phyloP scores from a whole-genome alignment of 2,888 invertebrate genomes.

The Megastigmus dorsalis region DNA sequence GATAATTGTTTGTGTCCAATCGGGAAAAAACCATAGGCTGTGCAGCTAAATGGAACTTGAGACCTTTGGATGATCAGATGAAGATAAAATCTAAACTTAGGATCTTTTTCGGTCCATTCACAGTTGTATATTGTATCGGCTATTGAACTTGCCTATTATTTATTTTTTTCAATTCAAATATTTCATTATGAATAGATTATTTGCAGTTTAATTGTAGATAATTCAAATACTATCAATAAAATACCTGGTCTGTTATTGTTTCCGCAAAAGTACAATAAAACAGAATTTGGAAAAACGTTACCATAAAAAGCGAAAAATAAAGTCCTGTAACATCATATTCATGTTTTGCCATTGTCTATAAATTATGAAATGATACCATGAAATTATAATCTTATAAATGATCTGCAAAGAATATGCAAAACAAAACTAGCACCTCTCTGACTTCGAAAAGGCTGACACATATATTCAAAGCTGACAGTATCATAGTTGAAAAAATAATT shows the following conservation, averaged over 20 bases:
- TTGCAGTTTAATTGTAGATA: not conserved
- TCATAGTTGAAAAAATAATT: too few species aligned
- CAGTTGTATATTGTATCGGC: constrained; percentile 2
- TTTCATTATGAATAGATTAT: not conserved
- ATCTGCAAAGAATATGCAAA: too few species aligned
- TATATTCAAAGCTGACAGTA: too few species aligned
- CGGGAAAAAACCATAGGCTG: constrained; percentile 13
- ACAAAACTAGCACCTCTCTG: too few species aligned
- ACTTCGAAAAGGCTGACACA: too few species aligned
- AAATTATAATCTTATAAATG: too few species aligned
- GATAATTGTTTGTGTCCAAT: not conserved
- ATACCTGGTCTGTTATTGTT: not conserved
- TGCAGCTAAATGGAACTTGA: not conserved
- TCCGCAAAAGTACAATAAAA: constrained; percentile 16
- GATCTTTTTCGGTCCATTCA: not conserved
- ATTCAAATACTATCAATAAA: too few species aligned
- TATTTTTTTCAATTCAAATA: not conserved
- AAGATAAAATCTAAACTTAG: not conserved
- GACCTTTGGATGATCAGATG: not conserved
- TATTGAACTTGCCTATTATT: not conserved
- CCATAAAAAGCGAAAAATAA: not conserved
- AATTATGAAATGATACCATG: too few species aligned
- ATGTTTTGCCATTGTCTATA: not conserved
- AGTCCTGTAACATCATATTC: not conserved
- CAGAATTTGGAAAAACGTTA: constrained; percentile 3